Conservation (phyloP, 30 jellyfish, hydroid and myxozoan genomes). For the Haliclystus octoradiatus region DNA sequence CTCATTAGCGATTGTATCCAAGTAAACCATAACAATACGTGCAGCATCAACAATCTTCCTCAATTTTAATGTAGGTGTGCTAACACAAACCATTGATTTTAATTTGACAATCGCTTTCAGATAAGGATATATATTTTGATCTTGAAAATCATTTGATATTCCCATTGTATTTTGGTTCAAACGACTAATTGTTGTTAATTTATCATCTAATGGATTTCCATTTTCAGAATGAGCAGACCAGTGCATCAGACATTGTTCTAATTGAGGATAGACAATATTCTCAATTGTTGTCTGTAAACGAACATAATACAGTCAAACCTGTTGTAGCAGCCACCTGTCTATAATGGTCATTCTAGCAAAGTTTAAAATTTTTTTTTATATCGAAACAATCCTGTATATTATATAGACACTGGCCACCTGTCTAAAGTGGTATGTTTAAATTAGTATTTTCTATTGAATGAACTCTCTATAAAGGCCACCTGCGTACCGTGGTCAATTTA, state of each 20-base stretch:
- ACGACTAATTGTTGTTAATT: slow-evolving; percentile 8
- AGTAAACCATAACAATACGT: slow-evolving; percentile 14
- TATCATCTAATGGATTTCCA: slow-evolving; percentile 14
- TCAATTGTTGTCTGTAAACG: slow-evolving; percentile 32
- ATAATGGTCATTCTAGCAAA: too few relatives aligned
- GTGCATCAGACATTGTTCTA: slow-evolving; percentile 8
- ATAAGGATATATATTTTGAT: slow-evolving; percentile 28
- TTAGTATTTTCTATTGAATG: too few relatives aligned
- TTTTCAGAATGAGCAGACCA: slow-evolving; percentile 5
- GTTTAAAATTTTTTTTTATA: too few relatives aligned
- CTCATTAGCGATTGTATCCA: slow-evolving; percentile 19
- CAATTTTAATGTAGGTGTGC: slow-evolving; percentile 46
- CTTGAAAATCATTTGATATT: slow-evolving; percentile 14
- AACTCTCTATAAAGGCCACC: too few relatives aligned
- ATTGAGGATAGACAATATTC: slow-evolving; percentile 43
- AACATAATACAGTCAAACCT: too few relatives aligned
- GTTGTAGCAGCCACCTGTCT: too few relatives aligned
- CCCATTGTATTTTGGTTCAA: slow-evolving; percentile 30
- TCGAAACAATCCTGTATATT: too few relatives aligned
- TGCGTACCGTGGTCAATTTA: too few relatives aligned
- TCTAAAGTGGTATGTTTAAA: neutral
- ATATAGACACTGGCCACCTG: too few relatives aligned
- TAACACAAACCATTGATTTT: slow-evolving; percentile 9
- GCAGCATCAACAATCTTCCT: slow-evolving; percentile 41
- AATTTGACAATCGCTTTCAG: slow-evolving; percentile 38